Evolutionary conservation across 2,888 invertebrate genomes (phyloP).

Genomic region (Serripes groenlandicus): DNA sequence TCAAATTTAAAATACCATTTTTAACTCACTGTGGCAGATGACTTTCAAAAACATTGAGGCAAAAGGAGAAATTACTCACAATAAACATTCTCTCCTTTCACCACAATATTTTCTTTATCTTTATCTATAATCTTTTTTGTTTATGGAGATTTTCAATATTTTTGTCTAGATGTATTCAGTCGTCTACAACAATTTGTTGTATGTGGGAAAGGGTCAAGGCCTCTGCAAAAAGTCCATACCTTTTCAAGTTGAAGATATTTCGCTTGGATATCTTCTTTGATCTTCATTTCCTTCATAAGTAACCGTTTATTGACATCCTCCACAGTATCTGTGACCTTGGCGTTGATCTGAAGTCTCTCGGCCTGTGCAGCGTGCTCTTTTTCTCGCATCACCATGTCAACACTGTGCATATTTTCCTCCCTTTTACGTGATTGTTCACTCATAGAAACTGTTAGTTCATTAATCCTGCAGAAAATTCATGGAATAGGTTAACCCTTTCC

Average conservation of each 20-base stretch:
- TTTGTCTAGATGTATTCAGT: too few species aligned
- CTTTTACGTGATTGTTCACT: slow-evolving; percentile 82
- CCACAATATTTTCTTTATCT: too few species aligned
- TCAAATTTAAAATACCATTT: too few species aligned
- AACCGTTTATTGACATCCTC: slow-evolving; percentile 85
- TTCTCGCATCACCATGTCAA: slow-evolving; percentile 83
- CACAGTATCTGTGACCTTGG: slow-evolving; percentile 81
- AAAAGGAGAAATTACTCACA: too few species aligned
- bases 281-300: slow-evolving; percentile 84
- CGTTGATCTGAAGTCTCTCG: slow-evolving; percentile 80
- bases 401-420: slow-evolving; percentile 83
- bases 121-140: too few species aligned
- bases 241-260: slow-evolving; percentile 83
- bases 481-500: too few species aligned
- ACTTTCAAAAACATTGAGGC: too few species aligned
- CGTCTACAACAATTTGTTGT: too few species aligned
- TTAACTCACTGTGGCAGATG: too few species aligned
- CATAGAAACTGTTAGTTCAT: slow-evolving; percentile 75
- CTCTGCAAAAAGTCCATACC: slow-evolving; percentile 71
- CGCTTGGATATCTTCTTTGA: slow-evolving; percentile 84
- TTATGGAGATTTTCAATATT: too few species aligned
- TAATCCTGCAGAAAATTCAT: slow-evolving; percentile 37
- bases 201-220: too few species aligned
- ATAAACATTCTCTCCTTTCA: too few species aligned
- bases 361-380: slow-evolving; percentile 82